Evolutionary conservation across 2,797 vertebrate genomes (phyloP).

Genomic region (Aphelocoma californica): DNA sequence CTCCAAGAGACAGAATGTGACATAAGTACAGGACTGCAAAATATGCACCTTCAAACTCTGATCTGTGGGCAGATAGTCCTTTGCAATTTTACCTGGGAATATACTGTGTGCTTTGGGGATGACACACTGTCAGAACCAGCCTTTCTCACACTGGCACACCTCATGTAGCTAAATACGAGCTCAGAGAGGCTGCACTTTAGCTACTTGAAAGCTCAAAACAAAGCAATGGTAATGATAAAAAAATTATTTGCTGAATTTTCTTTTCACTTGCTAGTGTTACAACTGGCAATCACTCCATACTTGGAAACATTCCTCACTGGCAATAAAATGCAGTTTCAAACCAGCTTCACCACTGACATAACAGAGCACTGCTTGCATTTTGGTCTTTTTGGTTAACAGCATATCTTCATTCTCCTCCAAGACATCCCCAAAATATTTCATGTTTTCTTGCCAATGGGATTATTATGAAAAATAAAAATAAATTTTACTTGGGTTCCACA

Average conservation of each 20-base stretch:
- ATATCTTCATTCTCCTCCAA: neutral
- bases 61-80: neutral
- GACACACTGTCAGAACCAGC: neutral
- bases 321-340: conserved; percentile 21
- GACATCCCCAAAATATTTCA: neutral
- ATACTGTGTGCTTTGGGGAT: neutral
- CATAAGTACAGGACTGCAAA: neutral
- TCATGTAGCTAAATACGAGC: neutral
- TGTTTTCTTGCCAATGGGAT: neutral
- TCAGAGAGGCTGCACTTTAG: neutral
- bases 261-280: neutral
- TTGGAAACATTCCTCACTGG: neutral
- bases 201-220: neutral
- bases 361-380: neutral
- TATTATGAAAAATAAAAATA: neutral
- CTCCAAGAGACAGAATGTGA: neutral
- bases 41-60: neutral
- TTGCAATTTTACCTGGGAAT: neutral
- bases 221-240: neutral
- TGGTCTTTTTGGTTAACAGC: neutral
- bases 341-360: neutral
- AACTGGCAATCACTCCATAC: neutral
- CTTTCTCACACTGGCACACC: neutral
- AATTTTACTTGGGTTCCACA: neutral
- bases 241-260: neutral